Conservation (phyloP, 1,140 invertebrate genomes). For the Drosophila seguyi region DNA sequence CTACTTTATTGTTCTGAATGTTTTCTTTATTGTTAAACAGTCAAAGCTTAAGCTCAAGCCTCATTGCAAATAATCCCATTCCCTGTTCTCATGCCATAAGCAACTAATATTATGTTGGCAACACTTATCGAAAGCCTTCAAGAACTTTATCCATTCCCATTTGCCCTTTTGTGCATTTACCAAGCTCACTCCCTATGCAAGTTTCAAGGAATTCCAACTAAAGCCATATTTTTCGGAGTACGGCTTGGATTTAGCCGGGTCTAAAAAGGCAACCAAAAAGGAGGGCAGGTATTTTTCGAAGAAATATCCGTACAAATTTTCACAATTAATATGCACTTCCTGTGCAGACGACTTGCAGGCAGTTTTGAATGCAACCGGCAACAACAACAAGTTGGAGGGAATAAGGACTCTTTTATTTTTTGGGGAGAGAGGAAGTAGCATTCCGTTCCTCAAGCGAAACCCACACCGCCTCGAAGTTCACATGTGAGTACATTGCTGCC, state of each 20-base stretch:
- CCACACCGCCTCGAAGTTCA: slow-evolving; percentile 46
- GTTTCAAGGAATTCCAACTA: slow-evolving; percentile 40
- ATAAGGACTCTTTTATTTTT: slow-evolving; percentile 2
- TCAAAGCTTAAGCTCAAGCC: not conserved
- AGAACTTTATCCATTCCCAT: slow-evolving; percentile 13
- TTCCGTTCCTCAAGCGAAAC: slow-evolving; percentile 28
- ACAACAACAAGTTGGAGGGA: slow-evolving; percentile 28
- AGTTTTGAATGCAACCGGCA: slow-evolving; percentile 61
- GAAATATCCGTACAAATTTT: slow-evolving; percentile 81
- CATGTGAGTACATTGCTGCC: slow-evolving; percentile 81
- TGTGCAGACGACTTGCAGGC: slow-evolving; percentile 79
- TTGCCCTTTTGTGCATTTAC: slow-evolving; percentile 18
- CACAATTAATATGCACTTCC: slow-evolving; percentile 83
- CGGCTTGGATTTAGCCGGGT: slow-evolving; percentile 14
- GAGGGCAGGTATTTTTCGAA: slow-evolving; percentile 72
- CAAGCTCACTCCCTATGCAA: slow-evolving; percentile 21
- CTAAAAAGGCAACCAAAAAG: slow-evolving; percentile 27
- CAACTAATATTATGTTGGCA: slow-evolving; percentile 13
- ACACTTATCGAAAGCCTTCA: slow-evolving; percentile 17
- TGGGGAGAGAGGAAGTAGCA: not conserved
- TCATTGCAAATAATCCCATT: not conserved
- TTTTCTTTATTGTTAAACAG: no score
- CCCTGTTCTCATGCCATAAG: not conserved
- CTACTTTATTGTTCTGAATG: not conserved
- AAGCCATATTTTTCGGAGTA: slow-evolving; percentile 23